These are phyloP conservation scores for Chlorops oryzae DNA, from an alignment of 1,140 invertebrate species.

Conservation along the genomic window DNA sequence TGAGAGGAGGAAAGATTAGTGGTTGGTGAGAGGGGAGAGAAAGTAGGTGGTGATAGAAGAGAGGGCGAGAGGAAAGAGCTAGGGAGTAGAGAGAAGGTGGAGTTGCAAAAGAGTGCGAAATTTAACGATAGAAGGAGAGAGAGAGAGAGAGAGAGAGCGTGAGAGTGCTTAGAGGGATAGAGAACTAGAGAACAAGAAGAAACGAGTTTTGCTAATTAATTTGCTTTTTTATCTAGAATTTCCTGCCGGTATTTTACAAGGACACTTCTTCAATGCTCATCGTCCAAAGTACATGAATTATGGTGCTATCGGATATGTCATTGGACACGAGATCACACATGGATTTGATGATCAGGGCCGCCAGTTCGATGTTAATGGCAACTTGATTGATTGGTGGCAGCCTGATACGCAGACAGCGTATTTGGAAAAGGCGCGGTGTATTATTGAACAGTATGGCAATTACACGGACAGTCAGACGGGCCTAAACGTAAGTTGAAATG, in stretches of 20 bases:
- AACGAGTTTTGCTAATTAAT: background rate
- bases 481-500: conserved; percentile 56
- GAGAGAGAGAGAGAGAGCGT: too few relatives aligned
- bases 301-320: conserved; percentile 85
- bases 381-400: conserved; percentile 80
- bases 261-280: conserved; percentile 76
- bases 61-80: too few relatives aligned
- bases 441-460: conserved; percentile 83
- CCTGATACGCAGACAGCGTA: conserved; percentile 68
- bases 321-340: conserved; percentile 91
- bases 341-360: conserved; percentile 87
- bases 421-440: conserved; percentile 70
- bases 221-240: conserved; percentile 56
- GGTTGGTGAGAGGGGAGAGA: too few relatives aligned
- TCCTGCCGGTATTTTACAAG: conserved; percentile 86
- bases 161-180: too few relatives aligned
- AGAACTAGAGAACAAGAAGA: too few relatives aligned
- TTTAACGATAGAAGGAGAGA: too few relatives aligned
- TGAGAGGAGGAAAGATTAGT: too few relatives aligned
- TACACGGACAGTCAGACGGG: conserved; percentile 65
- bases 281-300: conserved; percentile 88
- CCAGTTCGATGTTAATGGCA: conserved; percentile 86
- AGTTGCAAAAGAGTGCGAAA: too few relatives aligned
- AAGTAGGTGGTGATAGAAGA: too few relatives aligned
- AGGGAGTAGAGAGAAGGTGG: too few relatives aligned